Evolutionary conservation across 2,888 invertebrate genomes (phyloP), one percentile per base, ranked within the genome.

Genomic region (Gonocerus acuteangulatus): DNA sequence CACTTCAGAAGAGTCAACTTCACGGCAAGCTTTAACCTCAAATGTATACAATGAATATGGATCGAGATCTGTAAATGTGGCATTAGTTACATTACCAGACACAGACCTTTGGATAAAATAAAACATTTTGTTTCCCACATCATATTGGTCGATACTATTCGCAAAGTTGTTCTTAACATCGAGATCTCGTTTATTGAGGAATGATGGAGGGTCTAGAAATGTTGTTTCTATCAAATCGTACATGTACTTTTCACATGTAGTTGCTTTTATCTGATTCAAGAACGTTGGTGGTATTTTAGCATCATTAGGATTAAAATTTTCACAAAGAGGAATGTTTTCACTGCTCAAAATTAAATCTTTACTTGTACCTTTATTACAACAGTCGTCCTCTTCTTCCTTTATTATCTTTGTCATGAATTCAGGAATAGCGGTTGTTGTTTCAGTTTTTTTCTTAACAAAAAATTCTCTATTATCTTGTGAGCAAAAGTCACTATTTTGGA

Each of bases 11-110:
- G 70, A 21, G 36, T 69, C 48, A 63, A 66, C 54, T 68, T 71
- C 32, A 66, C 80, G 78, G 67, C 86, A 86, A 0, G 82, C 83
- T 9, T 77, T 75, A 19, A 86, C 71, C 51, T 79, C 78, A 49
- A 86, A 75, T 0, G 78, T 74, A 68, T 87, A 86, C 44, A 77
- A 70, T 0, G 79, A 78, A 68, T 76, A 86, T 64, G 82, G 82
- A 16, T 74, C 72, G 45, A 86, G 72, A n/a, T 77, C 71, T 0
- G 68, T 66, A 2, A 80, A 52, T 1, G 65, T 68, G 16, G 60
- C 16, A 32, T 15, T 44, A 11, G 58, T 61, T 9, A 71, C 57
- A 73, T 65, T 63, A 11, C 59, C 60, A 2, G 42, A 42, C 4
- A 61, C 57, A 9, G 2, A 15, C 21, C 34, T 42, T 16, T n/a